Evolutionary conservation across 2,113 vertebrate species (phyloP), one percentile per base, ranked within the genome.

Genomic region (Lepidiolamprologus cunningtoni): DNA sequence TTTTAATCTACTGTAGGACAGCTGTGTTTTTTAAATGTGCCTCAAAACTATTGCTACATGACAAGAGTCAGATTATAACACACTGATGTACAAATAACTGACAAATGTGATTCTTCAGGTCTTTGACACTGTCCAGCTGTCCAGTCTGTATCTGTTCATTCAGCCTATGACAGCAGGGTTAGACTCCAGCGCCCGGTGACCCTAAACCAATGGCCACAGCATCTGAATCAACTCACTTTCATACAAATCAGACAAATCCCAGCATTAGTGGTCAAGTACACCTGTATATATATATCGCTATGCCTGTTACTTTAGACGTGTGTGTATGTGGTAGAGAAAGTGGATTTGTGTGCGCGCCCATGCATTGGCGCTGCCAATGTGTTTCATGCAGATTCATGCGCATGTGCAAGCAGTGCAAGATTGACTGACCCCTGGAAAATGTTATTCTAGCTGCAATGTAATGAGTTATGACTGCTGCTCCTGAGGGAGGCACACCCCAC

Each of bases 401-500:
- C 23, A 61, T 81, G 47, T 57, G 55, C 58, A 50, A n/a, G 47
- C 54, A 37, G 68, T 86, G 81, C 79, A 53, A 68, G 76, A 50
- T 85, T 86, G 86, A 90, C 81, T 92, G 91, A 94, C 89, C 93
- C 84, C 26, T 91, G 87, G 80, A 90, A 88, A 90, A 91, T 91
- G 84, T 92, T 94, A 89, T 91, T 94, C 89, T 87, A 76, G 83
- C 82, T 89, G 35, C 63, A 93, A 91, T 88, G 76, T 95, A 93
- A 95, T 91, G 92, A 92, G 92, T 94, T 92, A 87, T 95, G 94
- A 95, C 91, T 91, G 91, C 92, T 87, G 26, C 86, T 90, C 93
- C 92, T 76, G 42, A 83, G 93, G 92, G 92, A 88, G 90, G 53
- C 89, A 86, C 92, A 91, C 58, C 80, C 81, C 86, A 85, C 50